These are phyloP conservation scores for Tetranychus piercei DNA, from an alignment of 2,888 invertebrate species.

Conservation along the genomic window DNA sequence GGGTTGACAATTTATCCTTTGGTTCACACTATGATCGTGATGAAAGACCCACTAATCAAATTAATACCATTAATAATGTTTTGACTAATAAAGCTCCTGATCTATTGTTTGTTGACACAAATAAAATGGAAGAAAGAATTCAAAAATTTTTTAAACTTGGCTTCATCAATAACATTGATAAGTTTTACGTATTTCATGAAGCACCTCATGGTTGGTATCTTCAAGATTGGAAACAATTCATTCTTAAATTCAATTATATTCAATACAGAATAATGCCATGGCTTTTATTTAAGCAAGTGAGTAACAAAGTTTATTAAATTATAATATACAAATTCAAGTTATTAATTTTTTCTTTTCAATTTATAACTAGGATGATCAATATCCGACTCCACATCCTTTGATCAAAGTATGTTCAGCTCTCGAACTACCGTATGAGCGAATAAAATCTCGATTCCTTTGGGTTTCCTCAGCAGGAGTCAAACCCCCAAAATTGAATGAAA, in stretches of 20 bases:
- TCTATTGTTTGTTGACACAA: neutral
- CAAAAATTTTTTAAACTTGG: neutral
- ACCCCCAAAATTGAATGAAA: neutral
- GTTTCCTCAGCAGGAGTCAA: neutral
- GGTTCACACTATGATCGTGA: neutral
- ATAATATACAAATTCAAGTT: neutral
- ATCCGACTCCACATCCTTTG: neutral
- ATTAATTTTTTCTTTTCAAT: neutral
- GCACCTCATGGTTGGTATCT: neutral
- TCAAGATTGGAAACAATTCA: neutral
- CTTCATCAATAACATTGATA: neutral
- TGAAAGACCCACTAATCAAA: neutral
- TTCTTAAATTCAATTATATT: neutral
- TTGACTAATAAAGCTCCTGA: neutral
- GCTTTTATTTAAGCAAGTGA: neutral
- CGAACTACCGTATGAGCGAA: neutral
- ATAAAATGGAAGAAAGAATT: neutral
- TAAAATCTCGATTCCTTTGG: neutral
- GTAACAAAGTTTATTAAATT: neutral
- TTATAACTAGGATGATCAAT: neutral
- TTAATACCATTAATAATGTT: neutral
- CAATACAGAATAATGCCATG: neutral
- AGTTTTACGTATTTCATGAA: neutral
- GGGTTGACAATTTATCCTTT: neutral
- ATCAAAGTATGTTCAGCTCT: neutral